A percentile compares a stretch with the other conserved stretches of the same genome.
phyloP scores from a whole-genome alignment of 2,888 invertebrate genomes.

The Mimachlamys varia region DNA sequence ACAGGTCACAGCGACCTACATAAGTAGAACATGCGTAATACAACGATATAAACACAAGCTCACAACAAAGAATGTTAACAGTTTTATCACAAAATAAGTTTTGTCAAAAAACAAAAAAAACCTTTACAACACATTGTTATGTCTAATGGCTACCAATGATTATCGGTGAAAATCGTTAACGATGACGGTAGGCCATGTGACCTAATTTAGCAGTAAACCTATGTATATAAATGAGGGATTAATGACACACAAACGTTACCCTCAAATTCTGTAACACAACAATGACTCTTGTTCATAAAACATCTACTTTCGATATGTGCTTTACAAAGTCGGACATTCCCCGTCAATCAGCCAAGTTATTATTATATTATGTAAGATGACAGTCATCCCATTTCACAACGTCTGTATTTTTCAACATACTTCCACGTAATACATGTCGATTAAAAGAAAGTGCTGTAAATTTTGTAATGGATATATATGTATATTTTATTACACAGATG shows the following conservation, averaged over 20 bases:
- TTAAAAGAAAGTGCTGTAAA: neutral
- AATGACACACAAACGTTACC: neutral
- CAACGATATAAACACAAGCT: constrained; percentile 10
- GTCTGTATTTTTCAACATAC: neutral
- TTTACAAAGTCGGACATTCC: neutral
- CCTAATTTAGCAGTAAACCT: neutral
- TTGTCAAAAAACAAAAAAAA: neutral
- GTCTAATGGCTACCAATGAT: neutral
- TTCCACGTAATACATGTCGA: neutral
- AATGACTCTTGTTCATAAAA: neutral
- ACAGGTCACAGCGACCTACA: neutral
- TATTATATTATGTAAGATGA: neutral
- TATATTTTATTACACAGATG: neutral
- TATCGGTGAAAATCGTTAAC: neutral
- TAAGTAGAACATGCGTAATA: neutral
- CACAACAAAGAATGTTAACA: constrained; percentile 31
- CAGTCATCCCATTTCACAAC: neutral
- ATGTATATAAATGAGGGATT: neutral
- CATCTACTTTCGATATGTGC: constrained; percentile 4
- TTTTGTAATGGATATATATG: neutral
- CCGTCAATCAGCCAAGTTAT: neutral
- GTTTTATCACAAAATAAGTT: constrained; percentile 19
- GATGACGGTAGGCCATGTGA: neutral
- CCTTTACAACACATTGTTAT: neutral
- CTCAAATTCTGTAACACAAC: neutral